Conservation (phyloP, 2,888 invertebrate genomes). For the Dicycla oo region DNA sequence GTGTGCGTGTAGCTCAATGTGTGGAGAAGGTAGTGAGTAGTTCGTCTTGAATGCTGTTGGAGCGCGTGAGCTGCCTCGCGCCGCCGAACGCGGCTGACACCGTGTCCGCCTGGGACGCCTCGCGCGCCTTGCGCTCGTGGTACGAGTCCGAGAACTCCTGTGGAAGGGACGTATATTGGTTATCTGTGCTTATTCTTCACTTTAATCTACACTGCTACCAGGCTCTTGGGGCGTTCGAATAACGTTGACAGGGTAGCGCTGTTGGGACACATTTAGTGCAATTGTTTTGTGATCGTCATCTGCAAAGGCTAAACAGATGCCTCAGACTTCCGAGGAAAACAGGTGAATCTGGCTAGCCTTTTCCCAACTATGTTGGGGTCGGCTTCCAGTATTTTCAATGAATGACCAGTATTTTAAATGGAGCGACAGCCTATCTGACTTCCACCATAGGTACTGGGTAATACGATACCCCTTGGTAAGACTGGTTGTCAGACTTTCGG, state of each 20-base stretch:
- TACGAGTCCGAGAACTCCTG: slow-evolving; percentile 95
- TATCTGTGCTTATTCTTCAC: background rate
- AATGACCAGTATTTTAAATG: no score
- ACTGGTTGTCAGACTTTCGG: no score
- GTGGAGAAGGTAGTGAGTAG: slow-evolving; percentile 89
- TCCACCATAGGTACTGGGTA: no score
- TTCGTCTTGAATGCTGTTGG: slow-evolving; percentile 96
- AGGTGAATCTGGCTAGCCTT: no score
- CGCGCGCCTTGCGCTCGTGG: slow-evolving; percentile 92
- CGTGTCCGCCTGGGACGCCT: slow-evolving; percentile 91
- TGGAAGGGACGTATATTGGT: background rate
- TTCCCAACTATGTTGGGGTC: no score
- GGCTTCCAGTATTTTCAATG: no score
- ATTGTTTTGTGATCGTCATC: no score
- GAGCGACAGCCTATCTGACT: no score
- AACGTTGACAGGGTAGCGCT: background rate
- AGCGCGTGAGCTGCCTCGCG: slow-evolving; percentile 92
- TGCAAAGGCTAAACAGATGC: no score
- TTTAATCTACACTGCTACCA: background rate
- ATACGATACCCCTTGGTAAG: no score
- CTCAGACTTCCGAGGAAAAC: no score
- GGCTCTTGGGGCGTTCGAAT: background rate
- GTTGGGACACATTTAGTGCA: no score
- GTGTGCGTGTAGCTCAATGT: slow-evolving; percentile 67
- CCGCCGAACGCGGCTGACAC: slow-evolving; percentile 90